Base-by-base conservation (phyloP, 1,140 invertebrate species). In the Mactra quadrangularis region DNA sequence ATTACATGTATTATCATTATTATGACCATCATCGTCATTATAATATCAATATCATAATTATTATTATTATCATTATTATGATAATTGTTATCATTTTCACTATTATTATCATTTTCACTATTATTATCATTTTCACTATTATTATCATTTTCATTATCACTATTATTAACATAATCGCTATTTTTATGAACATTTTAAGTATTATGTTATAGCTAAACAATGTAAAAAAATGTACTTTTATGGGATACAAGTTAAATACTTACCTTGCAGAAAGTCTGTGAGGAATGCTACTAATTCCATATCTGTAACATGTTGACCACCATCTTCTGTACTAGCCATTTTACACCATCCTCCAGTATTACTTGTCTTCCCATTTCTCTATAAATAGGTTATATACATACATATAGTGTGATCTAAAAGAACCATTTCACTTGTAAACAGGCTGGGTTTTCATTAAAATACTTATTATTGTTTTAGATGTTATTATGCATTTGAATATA, bases 221-320 rank as follows among this genome's bases (percentile, higher is more conserved):
- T 29, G 1, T 57, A 27, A 4, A 27, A 4, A 3, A 3, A 57
- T 4, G 25, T 29, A 22, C 11, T 7, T 38, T 62, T 62, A 7
- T 35, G 33, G 27, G 33, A n/a, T 6, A 11, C 2, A 62, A 35
- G 31, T 52, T 4, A 15, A 38, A n/a, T n/a, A n/a, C 55, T 7
- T 38, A 66, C 76, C 76, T 68, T 82, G 50, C 25, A 85, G 71
- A 50, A 82, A 64, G 3, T 53, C 38, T 38, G 53, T 22, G 19
- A 82, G 41, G 25, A 52, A 45, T 3, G 27, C 15, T 3, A 22
- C 76, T 15, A 79, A 62, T 55, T 53, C 38, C 9, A n/a, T 79
- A 22, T 79, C 76, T 17, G 76, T 79, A 47, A 57, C 29, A 25
- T 79, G 76, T 3, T 62, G 38, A 3, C 74, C 74, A 38, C 57